These are phyloP conservation scores for Poecilia gillii DNA, from an alignment of 2,797 vertebrate species.

Conservation along the genomic window DNA sequence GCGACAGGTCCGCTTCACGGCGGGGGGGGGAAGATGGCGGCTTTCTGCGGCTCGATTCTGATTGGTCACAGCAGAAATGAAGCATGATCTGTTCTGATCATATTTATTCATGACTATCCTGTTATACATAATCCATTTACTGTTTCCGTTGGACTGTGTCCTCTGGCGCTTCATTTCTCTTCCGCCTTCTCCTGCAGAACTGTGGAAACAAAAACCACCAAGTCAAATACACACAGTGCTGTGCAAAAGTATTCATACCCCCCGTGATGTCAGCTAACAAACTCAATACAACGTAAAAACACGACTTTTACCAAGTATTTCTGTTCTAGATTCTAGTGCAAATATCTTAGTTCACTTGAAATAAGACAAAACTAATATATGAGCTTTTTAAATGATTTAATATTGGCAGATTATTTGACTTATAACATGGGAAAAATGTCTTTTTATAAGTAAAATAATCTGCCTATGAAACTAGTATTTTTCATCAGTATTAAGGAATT, in stretches of 20 bases:
- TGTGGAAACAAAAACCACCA: conserved; percentile 50
- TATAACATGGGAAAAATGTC: no score
- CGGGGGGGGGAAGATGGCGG: conserved; percentile 62
- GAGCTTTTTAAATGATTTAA: no score
- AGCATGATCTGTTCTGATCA: conserved; percentile 73
- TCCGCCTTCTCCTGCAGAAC: conserved; percentile 74
- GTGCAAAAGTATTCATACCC: not conserved
- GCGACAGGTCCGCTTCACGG: conserved; percentile 72
- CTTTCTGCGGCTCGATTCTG: conserved; percentile 49
- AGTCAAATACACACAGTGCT: conserved; percentile 27
- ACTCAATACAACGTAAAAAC: no score
- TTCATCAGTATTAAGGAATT: no score
- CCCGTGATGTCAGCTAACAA: not conserved
- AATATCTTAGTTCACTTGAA: no score
- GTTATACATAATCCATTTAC: conserved; percentile 70
- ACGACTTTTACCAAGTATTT: no score
- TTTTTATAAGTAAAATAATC: no score
- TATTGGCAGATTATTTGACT: no score
- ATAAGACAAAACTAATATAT: no score
- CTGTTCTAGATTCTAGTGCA: no score
- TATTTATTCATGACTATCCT: conserved; percentile 74
- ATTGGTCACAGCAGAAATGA: conserved; percentile 54
- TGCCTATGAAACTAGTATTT: no score
- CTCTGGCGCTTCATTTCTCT: conserved; percentile 69
- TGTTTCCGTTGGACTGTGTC: conserved; percentile 63